Percentiles rank a stretch among this genome's conserved stretches.
These are phyloP conservation scores for Cariama cristata DNA, from an alignment of 2,113 vertebrate genomes.

Conservation along the genomic window DNA sequence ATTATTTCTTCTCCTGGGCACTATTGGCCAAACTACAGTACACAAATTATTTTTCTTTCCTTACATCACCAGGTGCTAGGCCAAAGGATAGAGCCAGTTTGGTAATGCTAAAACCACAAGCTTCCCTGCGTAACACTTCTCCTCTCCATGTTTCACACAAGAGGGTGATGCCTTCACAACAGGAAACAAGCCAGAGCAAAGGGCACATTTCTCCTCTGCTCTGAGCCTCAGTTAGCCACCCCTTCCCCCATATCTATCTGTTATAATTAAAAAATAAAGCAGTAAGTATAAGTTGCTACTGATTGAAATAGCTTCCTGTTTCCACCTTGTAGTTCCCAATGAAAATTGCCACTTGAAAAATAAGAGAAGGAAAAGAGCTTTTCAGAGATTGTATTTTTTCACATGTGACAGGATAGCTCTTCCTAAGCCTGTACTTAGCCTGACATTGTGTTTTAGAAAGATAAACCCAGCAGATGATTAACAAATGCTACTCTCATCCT, in stretches of 20 bases:
- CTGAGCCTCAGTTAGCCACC: not conserved
- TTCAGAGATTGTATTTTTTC: not conserved
- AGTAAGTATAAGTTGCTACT: not conserved
- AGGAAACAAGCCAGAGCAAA: not conserved
- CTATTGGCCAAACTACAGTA: not conserved
- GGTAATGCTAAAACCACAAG: not conserved
- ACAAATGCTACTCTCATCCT: not conserved
- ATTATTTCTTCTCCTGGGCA: not conserved
- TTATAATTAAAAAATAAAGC: not conserved
- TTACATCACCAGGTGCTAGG: not conserved
- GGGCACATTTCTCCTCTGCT: not conserved
- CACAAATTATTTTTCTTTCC: not conserved
- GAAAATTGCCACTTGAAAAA: constrained; percentile 8
- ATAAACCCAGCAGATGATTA: constrained; percentile 10
- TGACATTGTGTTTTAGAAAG: not conserved
- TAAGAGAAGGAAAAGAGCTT: constrained; percentile 1
- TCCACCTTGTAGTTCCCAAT: not conserved
- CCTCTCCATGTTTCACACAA: not conserved
- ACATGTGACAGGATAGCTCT: not conserved
- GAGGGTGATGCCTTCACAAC: not conserved
- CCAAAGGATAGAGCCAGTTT: not conserved
- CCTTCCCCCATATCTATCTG: not conserved
- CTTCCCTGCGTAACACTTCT: not conserved
- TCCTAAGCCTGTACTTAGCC: not conserved
- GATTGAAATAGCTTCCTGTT: constrained; percentile 5